These are phyloP conservation scores for Oceanodroma leucorhoa DNA, from an alignment of 2,797 vertebrate genomes.

Conservation along the genomic window DNA sequence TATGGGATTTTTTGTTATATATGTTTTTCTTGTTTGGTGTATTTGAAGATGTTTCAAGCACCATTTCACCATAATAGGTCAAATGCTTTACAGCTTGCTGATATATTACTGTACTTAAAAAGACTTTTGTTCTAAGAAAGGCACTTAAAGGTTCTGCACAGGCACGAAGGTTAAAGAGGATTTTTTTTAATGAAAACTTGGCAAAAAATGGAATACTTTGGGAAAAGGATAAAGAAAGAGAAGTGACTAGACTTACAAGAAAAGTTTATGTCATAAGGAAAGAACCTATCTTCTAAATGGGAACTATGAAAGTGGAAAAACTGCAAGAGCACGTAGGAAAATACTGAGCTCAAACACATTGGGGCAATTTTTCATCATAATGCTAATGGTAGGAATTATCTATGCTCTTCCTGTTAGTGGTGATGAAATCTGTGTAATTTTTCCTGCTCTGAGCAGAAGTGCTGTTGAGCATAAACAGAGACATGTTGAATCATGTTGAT, in stretches of 20 bases:
- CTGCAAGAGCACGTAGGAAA: neutral
- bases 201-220: neutral
- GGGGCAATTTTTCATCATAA: neutral
- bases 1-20: neutral
- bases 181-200: neutral
- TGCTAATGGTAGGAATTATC: neutral
- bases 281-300: neutral
- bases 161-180: neutral
- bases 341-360: neutral
- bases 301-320: neutral
- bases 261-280: neutral
- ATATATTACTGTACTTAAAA: neutral
- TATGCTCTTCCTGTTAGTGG: neutral
- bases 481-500: neutral
- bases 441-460: neutral
- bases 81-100: neutral
- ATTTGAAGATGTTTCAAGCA: neutral
- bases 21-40: constrained; percentile 2
- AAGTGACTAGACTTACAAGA: neutral
- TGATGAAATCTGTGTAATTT: neutral
- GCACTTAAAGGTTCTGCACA: neutral
- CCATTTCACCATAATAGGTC: neutral
- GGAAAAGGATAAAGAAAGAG: neutral
- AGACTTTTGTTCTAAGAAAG: neutral
- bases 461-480: neutral